Evolutionary conservation across 2,113 vertebrate species (phyloP).

Genomic region (Myanophis thanlyinensis): DNA sequence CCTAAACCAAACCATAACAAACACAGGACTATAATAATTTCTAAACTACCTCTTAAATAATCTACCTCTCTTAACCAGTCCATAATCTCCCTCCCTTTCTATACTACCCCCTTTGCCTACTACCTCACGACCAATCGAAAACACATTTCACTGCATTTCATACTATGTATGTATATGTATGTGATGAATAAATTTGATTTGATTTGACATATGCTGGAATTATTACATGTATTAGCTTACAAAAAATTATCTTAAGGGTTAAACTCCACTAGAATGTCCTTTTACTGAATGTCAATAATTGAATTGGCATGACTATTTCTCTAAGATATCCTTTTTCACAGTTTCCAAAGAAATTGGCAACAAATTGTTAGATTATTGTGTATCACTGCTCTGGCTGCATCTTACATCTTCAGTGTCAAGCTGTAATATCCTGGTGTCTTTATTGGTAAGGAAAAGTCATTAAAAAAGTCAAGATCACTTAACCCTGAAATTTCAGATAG

Average conservation of each 20-base stretch:
- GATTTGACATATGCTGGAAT: not conserved
- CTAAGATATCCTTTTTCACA: not conserved
- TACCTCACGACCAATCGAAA: too few relatives aligned
- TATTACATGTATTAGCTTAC: not conserved
- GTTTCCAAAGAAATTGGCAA: not conserved
- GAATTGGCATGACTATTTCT: not conserved
- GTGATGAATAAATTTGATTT: too few relatives aligned
- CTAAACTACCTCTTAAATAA: too few relatives aligned
- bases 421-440: not conserved
- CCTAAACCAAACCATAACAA: too few relatives aligned
- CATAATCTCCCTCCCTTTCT: too few relatives aligned
- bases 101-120: too few relatives aligned
- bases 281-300: not conserved
- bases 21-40: too few relatives aligned
- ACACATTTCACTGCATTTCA: too few relatives aligned
- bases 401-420: conserved; percentile 5
- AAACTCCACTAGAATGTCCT: not conserved
- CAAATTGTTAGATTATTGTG: not conserved
- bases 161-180: too few relatives aligned
- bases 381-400: not conserved
- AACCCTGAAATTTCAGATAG: not conserved
- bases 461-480: conserved; percentile 14
- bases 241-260: not conserved
- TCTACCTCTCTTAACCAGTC: too few relatives aligned
- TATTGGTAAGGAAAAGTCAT: not conserved